A percentile compares a stretch with the other conserved stretches of the same genome.
These are phyloP conservation scores for Acanthurus lineatus DNA, from an alignment of 2,797 vertebrate genomes.

Conservation along the genomic window DNA sequence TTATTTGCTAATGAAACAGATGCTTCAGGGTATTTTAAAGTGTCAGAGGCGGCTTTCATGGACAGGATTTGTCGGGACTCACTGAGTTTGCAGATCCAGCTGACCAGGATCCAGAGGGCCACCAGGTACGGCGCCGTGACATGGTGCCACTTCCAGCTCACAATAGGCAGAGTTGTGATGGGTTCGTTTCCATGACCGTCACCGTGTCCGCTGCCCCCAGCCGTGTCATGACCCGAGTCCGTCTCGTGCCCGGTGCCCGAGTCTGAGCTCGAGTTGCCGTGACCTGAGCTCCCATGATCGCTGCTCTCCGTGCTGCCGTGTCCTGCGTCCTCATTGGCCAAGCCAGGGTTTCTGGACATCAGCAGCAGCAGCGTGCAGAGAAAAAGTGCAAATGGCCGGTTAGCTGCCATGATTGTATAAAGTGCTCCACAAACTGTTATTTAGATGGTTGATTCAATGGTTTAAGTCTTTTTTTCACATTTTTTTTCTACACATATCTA, in stretches of 20 bases:
- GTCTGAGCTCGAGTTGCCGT: neutral
- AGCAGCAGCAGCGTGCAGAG: conserved; percentile 59
- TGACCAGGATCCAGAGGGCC: conserved; percentile 93
- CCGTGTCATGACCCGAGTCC: neutral
- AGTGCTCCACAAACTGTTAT: conserved; percentile 8
- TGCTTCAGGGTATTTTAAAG: neutral
- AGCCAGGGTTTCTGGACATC: conserved; percentile 23
- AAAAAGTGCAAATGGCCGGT: conserved; percentile 37
- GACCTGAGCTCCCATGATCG: neutral
- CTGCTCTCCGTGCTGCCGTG: neutral
- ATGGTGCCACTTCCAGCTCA: conserved; percentile 93
- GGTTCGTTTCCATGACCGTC: neutral
- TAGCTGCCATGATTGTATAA: conserved; percentile 54
- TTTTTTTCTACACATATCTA: conserved; percentile 19
- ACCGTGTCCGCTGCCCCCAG: neutral
- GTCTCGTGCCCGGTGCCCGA: neutral
- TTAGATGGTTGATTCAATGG: neutral
- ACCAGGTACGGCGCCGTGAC: conserved; percentile 91
- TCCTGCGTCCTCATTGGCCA: neutral
- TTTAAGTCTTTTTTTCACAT: conserved; percentile 32
- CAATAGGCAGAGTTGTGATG: conserved; percentile 87
- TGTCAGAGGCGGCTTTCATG: neutral
- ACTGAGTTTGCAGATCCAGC: conserved; percentile 96
- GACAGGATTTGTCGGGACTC: conserved; percentile 69
- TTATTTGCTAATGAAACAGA: neutral